Percentiles rank a stretch among this genome's conserved stretches.
These are phyloP conservation scores for Synergus umbraculus DNA, from an alignment of 2,888 invertebrate species.

Conservation along the genomic window DNA sequence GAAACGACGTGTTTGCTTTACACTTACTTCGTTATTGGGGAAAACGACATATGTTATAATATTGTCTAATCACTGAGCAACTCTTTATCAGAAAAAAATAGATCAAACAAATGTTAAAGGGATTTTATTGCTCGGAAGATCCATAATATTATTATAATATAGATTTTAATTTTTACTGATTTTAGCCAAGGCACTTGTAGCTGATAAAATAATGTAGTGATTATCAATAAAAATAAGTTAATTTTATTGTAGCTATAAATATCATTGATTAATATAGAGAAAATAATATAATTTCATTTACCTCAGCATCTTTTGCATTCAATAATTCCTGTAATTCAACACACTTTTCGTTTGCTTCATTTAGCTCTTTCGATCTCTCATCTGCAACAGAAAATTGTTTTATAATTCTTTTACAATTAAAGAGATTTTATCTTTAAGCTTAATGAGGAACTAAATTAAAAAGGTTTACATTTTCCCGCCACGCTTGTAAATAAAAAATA, in stretches of 20 bases:
- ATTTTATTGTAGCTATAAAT: no score
- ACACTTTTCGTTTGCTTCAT: constrained; percentile 71
- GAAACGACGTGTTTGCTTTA: constrained; percentile 69
- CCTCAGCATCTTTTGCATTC: constrained; percentile 73
- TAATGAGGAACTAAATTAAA: no score
- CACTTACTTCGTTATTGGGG: constrained; percentile 72
- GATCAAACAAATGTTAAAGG: constrained; percentile 47
- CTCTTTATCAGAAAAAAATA: constrained; percentile 49
- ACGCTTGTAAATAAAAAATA: background rate
- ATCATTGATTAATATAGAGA: background rate
- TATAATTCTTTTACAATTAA: background rate
- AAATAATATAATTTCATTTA: constrained; percentile 55
- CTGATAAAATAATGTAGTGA: background rate
- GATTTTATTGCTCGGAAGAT: background rate
- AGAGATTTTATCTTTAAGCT: no score
- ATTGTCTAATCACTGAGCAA: constrained; percentile 63
- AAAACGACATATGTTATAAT: constrained; percentile 74
- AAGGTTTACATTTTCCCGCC: background rate
- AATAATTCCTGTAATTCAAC: constrained; percentile 72
- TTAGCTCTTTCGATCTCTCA: constrained; percentile 67
- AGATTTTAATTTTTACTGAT: background rate
- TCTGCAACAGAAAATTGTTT: constrained; percentile 60
- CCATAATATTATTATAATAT: background rate
- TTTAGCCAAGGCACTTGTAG: background rate
- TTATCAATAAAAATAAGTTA: no score